Conservation (phyloP, 37 sponge, comb jelly and placozoan species). For the Tethya wilhelma region DNA sequence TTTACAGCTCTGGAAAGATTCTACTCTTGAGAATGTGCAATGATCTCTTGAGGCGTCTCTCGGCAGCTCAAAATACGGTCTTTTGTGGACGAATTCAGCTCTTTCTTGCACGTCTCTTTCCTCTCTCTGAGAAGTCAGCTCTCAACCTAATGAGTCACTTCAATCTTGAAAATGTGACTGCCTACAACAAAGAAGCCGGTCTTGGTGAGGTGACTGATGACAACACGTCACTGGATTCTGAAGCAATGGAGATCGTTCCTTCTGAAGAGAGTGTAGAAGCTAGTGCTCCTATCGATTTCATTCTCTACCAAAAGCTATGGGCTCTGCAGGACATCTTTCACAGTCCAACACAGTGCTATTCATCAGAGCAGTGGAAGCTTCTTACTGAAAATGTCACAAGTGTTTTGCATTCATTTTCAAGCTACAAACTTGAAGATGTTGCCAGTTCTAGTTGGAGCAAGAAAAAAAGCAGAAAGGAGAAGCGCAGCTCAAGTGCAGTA, state of each 20-base stretch:
- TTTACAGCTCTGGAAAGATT: slow-evolving; percentile 87
- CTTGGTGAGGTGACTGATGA: slow-evolving; percentile 10
- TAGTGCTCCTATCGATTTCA: slow-evolving; percentile 64
- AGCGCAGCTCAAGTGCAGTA: neutral
- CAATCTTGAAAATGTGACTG: slow-evolving; percentile 96
- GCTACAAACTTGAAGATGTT: slow-evolving; percentile 77
- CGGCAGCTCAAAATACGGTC: slow-evolving; percentile 91
- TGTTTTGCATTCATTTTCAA: slow-evolving; percentile 66
- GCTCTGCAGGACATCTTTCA: slow-evolving; percentile 93
- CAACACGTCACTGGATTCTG: neutral
- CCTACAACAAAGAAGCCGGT: slow-evolving; percentile 69
- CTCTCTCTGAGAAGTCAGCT: slow-evolving; percentile 93
- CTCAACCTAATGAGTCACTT: slow-evolving; percentile 98
- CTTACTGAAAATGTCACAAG: slow-evolving; percentile 54
- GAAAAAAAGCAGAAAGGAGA: neutral
- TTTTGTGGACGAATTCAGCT: slow-evolving; percentile 98
- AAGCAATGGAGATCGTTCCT: slow-evolving; percentile 27
- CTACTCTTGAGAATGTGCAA: slow-evolving; percentile 92
- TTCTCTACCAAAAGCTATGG: slow-evolving; percentile 94
- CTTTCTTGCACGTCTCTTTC: slow-evolving; percentile 95
- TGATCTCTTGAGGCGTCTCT: slow-evolving; percentile 91
- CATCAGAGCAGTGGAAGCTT: slow-evolving; percentile 71
- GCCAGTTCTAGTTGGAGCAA: slow-evolving; percentile 8
- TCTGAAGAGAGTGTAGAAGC: slow-evolving; percentile 3
- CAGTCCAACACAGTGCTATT: slow-evolving; percentile 84